phyloP scores from a whole-genome alignment of 1,140 invertebrate species.

The Heliconius eleuchia region DNA sequence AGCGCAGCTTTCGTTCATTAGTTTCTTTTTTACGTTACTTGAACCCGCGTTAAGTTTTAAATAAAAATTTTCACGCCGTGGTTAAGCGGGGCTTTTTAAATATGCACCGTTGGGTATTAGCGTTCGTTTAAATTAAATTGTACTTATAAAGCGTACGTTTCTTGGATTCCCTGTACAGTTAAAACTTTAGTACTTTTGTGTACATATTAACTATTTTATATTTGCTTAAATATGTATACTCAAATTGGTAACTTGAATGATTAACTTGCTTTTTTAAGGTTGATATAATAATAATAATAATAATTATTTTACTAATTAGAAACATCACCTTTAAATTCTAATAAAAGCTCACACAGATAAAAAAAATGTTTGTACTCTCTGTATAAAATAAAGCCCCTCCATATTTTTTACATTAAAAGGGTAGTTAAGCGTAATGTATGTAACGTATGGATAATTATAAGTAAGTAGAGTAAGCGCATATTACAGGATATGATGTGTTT shows the following conservation, averaged over 20 bases:
- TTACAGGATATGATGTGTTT: conserved; percentile 31
- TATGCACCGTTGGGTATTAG: conserved; percentile 12
- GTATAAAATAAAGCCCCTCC: neutral
- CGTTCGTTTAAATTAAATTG: neutral
- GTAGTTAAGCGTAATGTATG: neutral
- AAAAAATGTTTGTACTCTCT: neutral
- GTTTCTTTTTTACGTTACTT: conserved; percentile 45
- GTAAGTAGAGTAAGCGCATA: conserved; percentile 9
- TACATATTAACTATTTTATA: neutral
- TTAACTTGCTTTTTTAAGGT: too few species aligned
- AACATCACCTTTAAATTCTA: neutral
- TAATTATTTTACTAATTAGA: neutral
- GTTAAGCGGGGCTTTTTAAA: conserved; percentile 15
- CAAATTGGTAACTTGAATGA: too few species aligned
- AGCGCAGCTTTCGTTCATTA: conserved; percentile 43
- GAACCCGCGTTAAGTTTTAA: conserved; percentile 45
- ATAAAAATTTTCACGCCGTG: conserved; percentile 28
- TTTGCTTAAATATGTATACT: neutral
- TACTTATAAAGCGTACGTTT: neutral
- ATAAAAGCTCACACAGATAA: neutral
- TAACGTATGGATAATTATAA: conserved; percentile 4
- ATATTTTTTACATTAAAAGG: neutral
- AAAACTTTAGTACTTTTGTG: neutral
- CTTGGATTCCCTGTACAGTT: neutral
- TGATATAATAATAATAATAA: too few species aligned